Evolutionary conservation across 2,888 invertebrate species (phyloP).

Genomic region (Tenthredo livida): DNA sequence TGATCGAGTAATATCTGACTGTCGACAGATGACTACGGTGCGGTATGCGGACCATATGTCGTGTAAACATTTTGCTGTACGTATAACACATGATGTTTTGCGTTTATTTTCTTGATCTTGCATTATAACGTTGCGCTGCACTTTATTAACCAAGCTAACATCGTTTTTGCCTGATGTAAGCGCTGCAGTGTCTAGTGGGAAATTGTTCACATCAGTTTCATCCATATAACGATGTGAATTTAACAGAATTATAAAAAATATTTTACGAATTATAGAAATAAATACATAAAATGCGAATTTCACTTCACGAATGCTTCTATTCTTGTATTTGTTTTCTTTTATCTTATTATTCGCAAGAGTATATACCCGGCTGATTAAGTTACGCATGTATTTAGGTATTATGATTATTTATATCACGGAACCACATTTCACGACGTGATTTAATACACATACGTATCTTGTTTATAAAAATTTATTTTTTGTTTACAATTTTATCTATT

Average conservation of each 20-base stretch:
- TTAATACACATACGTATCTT: not conserved
- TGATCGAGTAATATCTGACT: constrained; percentile 16
- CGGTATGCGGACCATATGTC: constrained; percentile 32
- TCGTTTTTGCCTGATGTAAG: not conserved
- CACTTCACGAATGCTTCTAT: not conserved
- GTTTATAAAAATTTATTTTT: no score
- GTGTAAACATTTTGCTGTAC: constrained; percentile 3
- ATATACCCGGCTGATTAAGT: not conserved
- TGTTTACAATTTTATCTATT: no score
- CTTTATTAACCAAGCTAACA: not conserved
- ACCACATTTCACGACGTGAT: not conserved
- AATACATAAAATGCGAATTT: not conserved
- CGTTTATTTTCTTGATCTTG: not conserved
- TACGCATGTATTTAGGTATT: not conserved
- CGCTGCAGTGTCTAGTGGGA: not conserved
- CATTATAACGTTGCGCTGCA: not conserved
- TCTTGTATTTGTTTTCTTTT: not conserved
- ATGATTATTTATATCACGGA: not conserved
- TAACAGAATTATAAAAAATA: no score
- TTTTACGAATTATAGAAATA: no score
- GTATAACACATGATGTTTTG: not conserved
- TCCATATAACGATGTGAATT: not conserved
- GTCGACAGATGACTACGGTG: constrained; percentile 36
- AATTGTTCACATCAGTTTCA: not conserved
- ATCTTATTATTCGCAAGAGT: not conserved